Percentiles rank a stretch among this genome's conserved stretches.
These are phyloP conservation scores for Sweltsa coloradensis DNA, from an alignment of 1,140 invertebrate species.

Conservation along the genomic window DNA sequence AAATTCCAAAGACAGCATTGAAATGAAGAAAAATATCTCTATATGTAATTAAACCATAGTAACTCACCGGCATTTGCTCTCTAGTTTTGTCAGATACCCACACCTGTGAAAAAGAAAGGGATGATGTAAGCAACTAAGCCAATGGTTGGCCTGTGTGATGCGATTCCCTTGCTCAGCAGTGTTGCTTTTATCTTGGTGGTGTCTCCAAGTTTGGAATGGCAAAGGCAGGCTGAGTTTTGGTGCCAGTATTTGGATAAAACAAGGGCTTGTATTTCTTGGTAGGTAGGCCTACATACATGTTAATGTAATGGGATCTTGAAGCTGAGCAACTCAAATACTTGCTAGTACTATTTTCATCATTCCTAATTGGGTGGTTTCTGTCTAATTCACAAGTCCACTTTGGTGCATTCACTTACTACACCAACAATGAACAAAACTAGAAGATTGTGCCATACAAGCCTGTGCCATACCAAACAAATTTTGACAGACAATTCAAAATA, in stretches of 20 bases:
- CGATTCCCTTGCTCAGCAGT: constrained; percentile 24
- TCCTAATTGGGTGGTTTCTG: no score
- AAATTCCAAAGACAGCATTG: no score
- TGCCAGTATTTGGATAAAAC: constrained; percentile 40
- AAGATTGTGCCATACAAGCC: constrained; percentile 15
- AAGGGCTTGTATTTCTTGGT: no score
- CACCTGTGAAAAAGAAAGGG: constrained; percentile 39
- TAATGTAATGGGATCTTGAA: no score
- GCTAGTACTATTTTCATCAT: no score
- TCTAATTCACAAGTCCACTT: no score
- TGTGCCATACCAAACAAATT: constrained; percentile 41
- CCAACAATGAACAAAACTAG: no score
- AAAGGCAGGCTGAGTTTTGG: constrained; percentile 55
- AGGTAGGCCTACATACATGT: no score
- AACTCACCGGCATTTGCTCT: constrained; percentile 66
- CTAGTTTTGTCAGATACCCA: constrained; percentile 57
- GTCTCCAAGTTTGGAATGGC: constrained; percentile 45
- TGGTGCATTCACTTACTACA: no score
- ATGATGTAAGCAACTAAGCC: constrained; percentile 8
- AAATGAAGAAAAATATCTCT: no score
- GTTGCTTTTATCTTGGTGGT: constrained; percentile 42
- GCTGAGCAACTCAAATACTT: no score
- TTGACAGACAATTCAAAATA: constrained; percentile 27
- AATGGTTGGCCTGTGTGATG: neutral
- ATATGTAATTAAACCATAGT: constrained; percentile 8